Evolutionary conservation across 2,797 vertebrate species (phyloP).

Genomic region (Tadarida brasiliensis): DNA sequence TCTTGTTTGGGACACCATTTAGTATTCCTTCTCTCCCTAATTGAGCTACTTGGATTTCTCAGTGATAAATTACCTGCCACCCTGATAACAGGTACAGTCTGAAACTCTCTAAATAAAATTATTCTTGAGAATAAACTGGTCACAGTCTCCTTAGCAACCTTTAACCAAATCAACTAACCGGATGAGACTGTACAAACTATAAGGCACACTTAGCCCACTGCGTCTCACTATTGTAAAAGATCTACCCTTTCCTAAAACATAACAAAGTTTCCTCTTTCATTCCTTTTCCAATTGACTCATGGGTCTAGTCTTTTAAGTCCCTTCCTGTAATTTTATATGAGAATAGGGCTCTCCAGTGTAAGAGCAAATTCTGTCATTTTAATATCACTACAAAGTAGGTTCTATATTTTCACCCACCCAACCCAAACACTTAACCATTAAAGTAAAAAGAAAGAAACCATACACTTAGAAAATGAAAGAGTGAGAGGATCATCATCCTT

Average conservation of each 20-base stretch:
- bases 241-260: conserved; percentile 39
- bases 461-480: conserved; percentile 2
- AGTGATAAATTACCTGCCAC: neutral
- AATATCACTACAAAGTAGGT: neutral
- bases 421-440: neutral
- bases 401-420: neutral
- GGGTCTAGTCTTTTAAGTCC: conserved; percentile 6
- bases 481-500: neutral
- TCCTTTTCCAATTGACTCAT: conserved; percentile 43
- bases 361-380: conserved; percentile 44
- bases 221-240: neutral
- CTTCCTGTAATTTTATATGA: conserved; percentile 52
- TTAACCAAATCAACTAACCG: neutral
- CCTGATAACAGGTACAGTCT: neutral
- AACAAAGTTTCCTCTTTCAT: neutral
- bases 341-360: neutral
- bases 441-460: conserved; percentile 54
- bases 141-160: neutral
- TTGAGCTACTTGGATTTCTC: neutral
- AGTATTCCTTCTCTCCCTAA: neutral
- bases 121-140: conserved; percentile 4
- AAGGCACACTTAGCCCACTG: neutral
- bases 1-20: neutral
- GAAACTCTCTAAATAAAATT: neutral
- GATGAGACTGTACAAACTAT: neutral